Percentiles rank a stretch among this genome's conserved stretches.
These are phyloP conservation scores for Tribolium madens DNA, from an alignment of 1,140 invertebrate species.

Conservation along the genomic window DNA sequence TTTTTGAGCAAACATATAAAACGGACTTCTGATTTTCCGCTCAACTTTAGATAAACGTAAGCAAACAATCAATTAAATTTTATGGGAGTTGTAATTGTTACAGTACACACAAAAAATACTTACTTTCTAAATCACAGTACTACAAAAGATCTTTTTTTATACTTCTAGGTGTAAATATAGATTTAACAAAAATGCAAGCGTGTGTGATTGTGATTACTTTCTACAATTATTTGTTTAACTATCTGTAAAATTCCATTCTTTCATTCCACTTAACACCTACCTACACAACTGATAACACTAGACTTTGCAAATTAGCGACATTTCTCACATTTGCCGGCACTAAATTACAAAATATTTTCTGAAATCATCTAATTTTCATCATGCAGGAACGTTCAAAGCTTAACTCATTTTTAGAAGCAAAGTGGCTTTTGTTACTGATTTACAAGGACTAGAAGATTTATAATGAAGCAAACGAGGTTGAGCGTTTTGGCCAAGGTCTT, in stretches of 20 bases:
- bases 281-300: background rate
- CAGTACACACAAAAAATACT: constrained; percentile 31
- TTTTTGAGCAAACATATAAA: constrained; percentile 46
- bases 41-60: constrained; percentile 42
- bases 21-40: constrained; percentile 44
- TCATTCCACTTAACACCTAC: background rate
- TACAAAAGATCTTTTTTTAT: background rate
- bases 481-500: too few species aligned
- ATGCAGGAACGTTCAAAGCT: background rate
- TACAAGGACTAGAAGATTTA: too few species aligned
- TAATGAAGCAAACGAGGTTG: too few species aligned
- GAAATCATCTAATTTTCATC: background rate
- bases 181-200: background rate
- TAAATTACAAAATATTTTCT: background rate
- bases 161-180: background rate
- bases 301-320: background rate
- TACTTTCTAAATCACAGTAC: constrained; percentile 15
- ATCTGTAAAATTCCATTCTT: background rate
- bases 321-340: background rate
- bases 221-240: background rate
- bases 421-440: too few species aligned
- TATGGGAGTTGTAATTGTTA: constrained; percentile 39
- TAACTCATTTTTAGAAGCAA: too few species aligned
- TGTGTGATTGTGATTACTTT: background rate
- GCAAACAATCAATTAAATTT: constrained; percentile 44